phyloP scores from a whole-genome alignment of 2,888 invertebrate genomes.

The Oscheius onirici region DNA sequence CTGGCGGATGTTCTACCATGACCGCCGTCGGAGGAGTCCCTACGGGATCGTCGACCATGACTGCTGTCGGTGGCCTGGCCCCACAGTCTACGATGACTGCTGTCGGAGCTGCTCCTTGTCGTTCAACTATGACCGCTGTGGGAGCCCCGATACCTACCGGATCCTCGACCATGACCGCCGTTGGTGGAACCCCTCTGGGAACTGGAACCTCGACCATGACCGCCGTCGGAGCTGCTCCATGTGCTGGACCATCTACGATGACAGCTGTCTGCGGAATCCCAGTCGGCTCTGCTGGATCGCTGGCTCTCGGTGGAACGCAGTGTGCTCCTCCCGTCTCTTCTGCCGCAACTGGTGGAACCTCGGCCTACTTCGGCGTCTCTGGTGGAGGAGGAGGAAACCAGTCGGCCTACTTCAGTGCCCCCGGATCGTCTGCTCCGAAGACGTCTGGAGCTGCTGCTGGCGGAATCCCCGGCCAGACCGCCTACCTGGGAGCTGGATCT shows the following conservation, averaged over 20 bases:
- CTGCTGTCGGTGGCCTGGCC: conserved; percentile 34
- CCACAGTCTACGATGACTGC: conserved; percentile 41
- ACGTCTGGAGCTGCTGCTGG: conserved; percentile 26
- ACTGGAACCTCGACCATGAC: conserved; percentile 57
- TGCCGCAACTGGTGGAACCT: conserved; percentile 34
- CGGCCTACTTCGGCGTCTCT: conserved; percentile 54
- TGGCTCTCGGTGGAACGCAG: conserved; percentile 9
- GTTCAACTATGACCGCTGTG: conserved; percentile 57
- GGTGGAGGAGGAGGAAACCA: conserved; percentile 38
- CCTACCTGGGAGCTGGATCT: conserved; percentile 40
- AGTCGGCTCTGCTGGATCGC: conserved; percentile 30
- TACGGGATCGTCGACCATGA: conserved; percentile 28
- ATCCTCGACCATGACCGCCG: conserved; percentile 36
- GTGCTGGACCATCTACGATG: conserved; percentile 55
- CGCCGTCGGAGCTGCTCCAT: conserved; percentile 49
- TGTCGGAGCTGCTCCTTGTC: conserved; percentile 36
- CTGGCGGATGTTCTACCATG: conserved; percentile 35
- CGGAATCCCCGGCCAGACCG: conserved; percentile 39
- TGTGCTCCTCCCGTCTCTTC: conserved; percentile 31
- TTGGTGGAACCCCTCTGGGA: conserved; percentile 44
- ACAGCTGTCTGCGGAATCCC: conserved; percentile 55
- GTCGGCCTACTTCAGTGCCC: conserved; percentile 34
- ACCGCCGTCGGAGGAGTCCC: not conserved
- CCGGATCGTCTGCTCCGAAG: conserved; percentile 35
- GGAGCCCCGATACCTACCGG: conserved; percentile 48